Conservation (phyloP, 2,797 vertebrate genomes). For the Enoplosus armatus region DNA sequence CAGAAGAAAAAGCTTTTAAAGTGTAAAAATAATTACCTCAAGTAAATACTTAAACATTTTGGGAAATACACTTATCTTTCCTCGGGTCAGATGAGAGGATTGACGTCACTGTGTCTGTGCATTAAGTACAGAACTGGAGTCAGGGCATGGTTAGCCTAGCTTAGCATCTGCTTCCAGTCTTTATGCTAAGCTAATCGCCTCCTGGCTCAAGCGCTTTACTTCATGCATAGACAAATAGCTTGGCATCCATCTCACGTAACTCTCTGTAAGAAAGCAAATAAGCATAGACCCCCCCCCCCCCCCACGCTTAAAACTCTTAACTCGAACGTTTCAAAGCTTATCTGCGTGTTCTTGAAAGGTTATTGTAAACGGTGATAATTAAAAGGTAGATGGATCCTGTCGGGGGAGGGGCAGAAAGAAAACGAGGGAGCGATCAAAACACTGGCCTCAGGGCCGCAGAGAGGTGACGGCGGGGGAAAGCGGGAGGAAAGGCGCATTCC, state of each 20-base stretch:
- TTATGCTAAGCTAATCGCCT: too few relatives aligned
- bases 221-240: too few relatives aligned
- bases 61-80: background rate
- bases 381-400: conserved; percentile 61
- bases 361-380: background rate
- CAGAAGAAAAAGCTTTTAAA: background rate
- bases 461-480: conserved; percentile 5
- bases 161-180: too few relatives aligned
- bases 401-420: conserved; percentile 72
- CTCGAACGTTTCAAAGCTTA: background rate
- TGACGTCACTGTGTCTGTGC: background rate
- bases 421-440: conserved; percentile 58
- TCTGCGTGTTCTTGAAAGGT: background rate
- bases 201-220: too few relatives aligned
- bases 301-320: background rate
- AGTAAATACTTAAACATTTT: background rate
- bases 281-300: too few relatives aligned
- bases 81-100: background rate
- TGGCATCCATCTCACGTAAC: too few relatives aligned
- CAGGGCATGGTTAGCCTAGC: background rate
- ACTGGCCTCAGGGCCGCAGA: background rate
- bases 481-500: conserved; percentile 44
- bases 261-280: too few relatives aligned
- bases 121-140: background rate
- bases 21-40: background rate